phyloP scores from a whole-genome alignment of 2,797 vertebrate species.

The Ctenopoma multispine region DNA sequence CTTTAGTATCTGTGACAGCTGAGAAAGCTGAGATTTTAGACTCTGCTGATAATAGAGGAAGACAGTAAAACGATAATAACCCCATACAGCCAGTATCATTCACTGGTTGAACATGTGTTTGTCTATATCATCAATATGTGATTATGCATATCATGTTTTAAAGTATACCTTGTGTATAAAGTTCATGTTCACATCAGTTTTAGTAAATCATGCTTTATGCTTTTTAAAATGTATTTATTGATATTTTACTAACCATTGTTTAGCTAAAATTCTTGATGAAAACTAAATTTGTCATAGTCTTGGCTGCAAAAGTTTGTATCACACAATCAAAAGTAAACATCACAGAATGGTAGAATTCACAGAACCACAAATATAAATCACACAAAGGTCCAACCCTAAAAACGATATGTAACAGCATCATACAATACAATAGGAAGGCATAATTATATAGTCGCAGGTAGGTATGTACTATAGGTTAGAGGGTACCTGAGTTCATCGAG shows the following conservation, averaged over 20 bases:
- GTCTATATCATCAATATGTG: neutral
- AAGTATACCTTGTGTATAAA: neutral
- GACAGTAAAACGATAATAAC: conserved; percentile 22
- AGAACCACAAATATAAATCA: too few species aligned
- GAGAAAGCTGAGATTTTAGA: conserved; percentile 38
- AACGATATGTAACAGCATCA: neutral
- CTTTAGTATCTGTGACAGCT: conserved; percentile 33
- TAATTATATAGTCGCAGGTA: neutral
- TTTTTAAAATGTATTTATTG: neutral
- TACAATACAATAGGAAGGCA: too few species aligned
- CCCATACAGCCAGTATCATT: neutral
- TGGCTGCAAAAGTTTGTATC: neutral
- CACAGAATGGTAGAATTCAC: neutral
- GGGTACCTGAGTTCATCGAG: conserved; percentile 26
- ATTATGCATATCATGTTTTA: neutral
- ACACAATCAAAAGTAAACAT: neutral
- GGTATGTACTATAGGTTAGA: conserved; percentile 49
- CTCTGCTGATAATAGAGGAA: conserved; percentile 23
- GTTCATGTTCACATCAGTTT: too few species aligned
- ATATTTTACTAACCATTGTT: too few species aligned
- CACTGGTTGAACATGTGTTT: neutral
- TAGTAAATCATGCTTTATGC: too few species aligned
- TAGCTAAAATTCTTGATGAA: neutral
- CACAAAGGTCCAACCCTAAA: neutral
- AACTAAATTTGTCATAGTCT: neutral